Conservation (phyloP, 2,797 vertebrate genomes). For the Aratinga solstitialis region DNA sequence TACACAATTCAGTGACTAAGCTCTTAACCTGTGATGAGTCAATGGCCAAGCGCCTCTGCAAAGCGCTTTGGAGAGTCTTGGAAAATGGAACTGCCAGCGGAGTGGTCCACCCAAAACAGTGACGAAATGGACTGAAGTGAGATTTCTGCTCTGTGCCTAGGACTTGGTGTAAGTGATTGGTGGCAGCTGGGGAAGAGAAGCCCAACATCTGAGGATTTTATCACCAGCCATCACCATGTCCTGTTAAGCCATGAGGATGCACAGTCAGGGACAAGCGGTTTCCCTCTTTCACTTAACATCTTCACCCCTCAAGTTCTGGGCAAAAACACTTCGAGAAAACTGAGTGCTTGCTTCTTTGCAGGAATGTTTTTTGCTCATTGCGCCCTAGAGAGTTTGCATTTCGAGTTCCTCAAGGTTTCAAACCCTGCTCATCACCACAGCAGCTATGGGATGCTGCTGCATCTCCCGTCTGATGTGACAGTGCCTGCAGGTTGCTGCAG, state of each 20-base stretch:
- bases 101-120: background rate
- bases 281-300: background rate
- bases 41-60: background rate
- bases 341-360: background rate
- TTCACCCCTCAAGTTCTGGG: background rate
- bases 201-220: background rate
- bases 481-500: background rate
- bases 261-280: too few species aligned
- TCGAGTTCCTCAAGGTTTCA: background rate
- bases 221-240: background rate
- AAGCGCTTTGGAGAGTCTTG: background rate
- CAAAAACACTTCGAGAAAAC: background rate
- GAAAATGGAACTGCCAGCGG: background rate
- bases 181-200: background rate
- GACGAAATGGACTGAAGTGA: background rate
- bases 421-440: background rate
- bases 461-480: background rate
- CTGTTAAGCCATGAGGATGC: background rate
- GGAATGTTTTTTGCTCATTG: background rate
- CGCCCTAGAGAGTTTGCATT: background rate
- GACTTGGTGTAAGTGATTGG: background rate
- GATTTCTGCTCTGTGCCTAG: background rate
- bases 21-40: background rate
- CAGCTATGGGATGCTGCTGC: background rate
- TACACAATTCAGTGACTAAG: background rate